Evolutionary conservation across 2,113 vertebrate species (phyloP), one percentile per base, ranked within the genome.

Genomic region (Lethenteron camtschaticum): DNA sequence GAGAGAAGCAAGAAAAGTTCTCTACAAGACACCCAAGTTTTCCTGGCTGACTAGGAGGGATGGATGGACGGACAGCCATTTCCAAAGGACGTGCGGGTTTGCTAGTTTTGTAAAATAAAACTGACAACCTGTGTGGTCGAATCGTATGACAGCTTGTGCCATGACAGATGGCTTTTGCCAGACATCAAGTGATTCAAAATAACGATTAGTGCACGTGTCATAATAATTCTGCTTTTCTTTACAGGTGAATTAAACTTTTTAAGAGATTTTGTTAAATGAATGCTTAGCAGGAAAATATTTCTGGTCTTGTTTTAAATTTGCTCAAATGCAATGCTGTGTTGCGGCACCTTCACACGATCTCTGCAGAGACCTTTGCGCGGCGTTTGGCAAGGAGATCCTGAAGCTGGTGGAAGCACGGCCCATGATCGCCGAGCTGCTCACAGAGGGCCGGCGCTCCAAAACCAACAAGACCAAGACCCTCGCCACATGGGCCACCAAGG

Each of bases 401-500:
- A 96, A 95, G 79, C 82, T 96, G 80, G 87, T 97, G 82, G 94
- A 97, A 79, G 79, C 87, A 72, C 85, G 86, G 73, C 90, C 91
- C 70, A 87, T 90, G 81, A 96, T 97, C 78, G 90, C 96, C 57
- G 94, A 97, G 74, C 78, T 97, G 75, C 85, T 97, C 80, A 89
- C 90, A 55, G 94, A 96, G 79, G 94, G 91, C 8, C 84, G 91
- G 12, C 83, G 87, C 79, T 97, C 91, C 75, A 97, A 96, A 78
- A 90, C 87, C 77, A 84, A 79, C 80, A 96, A 90, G 84, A 96
- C 94, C 59, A 97, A 96, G 84, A 96, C 87, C 11, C 82, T 96
- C 20, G 88, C 94, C 6, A 91, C 88, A 68, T 97, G 91, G 94
- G 94, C 94, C 74, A 96, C 94, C 70, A 97, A 97, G 85, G 90